These are phyloP conservation scores for Phacellophora camtschatica DNA, from an alignment of 30 jellyfish, hydroid and myxozoan species.

Conservation along the genomic window DNA sequence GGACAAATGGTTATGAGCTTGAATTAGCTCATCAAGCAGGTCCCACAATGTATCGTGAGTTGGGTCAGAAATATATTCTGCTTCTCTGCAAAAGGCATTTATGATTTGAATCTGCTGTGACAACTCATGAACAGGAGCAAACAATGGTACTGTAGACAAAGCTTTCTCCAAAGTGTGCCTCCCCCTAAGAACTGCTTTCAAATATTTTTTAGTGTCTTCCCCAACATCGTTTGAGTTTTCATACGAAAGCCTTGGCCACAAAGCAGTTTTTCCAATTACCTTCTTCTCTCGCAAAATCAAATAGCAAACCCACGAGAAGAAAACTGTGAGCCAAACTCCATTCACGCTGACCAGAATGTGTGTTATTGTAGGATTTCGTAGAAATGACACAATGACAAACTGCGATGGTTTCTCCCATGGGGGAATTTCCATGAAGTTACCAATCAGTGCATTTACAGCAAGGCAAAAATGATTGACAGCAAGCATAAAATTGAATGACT, in stretches of 20 bases:
- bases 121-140: constrained; percentile 94
- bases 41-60: constrained; percentile 98
- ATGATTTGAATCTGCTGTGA: constrained; percentile 84
- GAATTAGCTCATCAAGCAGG: constrained; percentile 89
- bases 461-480: constrained; percentile 60
- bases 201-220: constrained; percentile 76
- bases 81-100: constrained; percentile 95
- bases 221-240: constrained; percentile 82
- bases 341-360: constrained; percentile 71
- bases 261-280: constrained; percentile 48
- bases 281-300: constrained; percentile 59
- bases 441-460: constrained; percentile 77
- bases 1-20: constrained; percentile 84
- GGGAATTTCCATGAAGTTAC: constrained; percentile 88
- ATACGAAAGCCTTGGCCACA: constrained; percentile 92
- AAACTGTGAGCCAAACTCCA: constrained; percentile 68
- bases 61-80: constrained; percentile 83
- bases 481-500: constrained; percentile 73
- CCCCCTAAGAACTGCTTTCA: constrained; percentile 89
- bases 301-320: constrained; percentile 64
- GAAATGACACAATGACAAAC: constrained; percentile 87
- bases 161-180: constrained; percentile 86
- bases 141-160: constrained; percentile 76
- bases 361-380: constrained; percentile 83
- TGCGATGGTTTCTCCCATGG: constrained; percentile 88